phyloP scores from a whole-genome alignment of 1,140 invertebrate genomes.

The Drosophila kepulauana region DNA sequence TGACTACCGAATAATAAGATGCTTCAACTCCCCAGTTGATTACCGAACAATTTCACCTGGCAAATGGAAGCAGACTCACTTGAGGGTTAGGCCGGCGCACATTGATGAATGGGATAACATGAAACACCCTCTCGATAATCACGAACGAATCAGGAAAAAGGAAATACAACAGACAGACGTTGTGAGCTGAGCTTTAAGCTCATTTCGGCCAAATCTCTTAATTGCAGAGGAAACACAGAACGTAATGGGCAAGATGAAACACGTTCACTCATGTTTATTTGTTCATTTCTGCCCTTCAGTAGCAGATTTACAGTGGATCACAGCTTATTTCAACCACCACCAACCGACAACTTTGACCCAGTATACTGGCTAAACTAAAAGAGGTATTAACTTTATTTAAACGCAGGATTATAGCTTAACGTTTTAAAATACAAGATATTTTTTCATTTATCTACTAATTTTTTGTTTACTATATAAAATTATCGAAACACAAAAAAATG shows the following conservation, averaged over 20 bases:
- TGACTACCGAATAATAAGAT: slow-evolving; percentile 66
- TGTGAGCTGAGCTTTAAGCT: slow-evolving; percentile 24
- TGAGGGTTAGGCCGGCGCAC: slow-evolving; percentile 17
- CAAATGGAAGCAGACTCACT: slow-evolving; percentile 1
- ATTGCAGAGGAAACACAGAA: slow-evolving; percentile 66
- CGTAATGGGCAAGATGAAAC: slow-evolving; percentile 56
- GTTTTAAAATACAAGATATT: too few species aligned
- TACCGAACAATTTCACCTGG: slow-evolving; percentile 59
- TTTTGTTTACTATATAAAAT: too few species aligned
- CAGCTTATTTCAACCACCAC: too few species aligned
- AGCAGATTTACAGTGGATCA: too few species aligned
- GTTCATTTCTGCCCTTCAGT: background rate
- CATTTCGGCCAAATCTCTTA: slow-evolving; percentile 43
- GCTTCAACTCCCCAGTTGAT: slow-evolving; percentile 67
- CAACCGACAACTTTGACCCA: too few species aligned
- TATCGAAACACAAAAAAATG: too few species aligned
- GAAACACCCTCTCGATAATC: slow-evolving; percentile 27
- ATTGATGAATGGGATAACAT: slow-evolving; percentile 65
- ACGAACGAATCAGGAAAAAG: slow-evolving; percentile 24
- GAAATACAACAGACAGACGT: slow-evolving; percentile 53
- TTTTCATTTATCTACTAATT: too few species aligned
- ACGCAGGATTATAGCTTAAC: too few species aligned
- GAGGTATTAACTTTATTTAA: too few species aligned
- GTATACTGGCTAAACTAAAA: too few species aligned
- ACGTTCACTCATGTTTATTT: slow-evolving; percentile 12